A percentile compares a stretch with the other conserved stretches of the same genome.
Evolutionary conservation across 2,888 invertebrate genomes (phyloP).

Genomic region (Ochlodes sylvanus): DNA sequence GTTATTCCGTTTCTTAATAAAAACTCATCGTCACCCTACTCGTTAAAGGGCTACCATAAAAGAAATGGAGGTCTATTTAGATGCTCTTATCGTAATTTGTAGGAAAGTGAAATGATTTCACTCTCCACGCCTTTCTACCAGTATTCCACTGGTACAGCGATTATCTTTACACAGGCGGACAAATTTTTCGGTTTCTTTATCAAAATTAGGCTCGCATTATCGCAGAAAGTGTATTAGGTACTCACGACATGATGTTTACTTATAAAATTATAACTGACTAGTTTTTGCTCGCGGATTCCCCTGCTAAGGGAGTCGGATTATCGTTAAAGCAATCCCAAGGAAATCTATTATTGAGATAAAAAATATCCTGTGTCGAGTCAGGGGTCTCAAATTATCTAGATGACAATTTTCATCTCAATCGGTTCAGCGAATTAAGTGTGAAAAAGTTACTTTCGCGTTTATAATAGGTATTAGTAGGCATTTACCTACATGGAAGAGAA

Average conservation of each 20-base stretch:
- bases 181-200: slow-evolving; percentile 3
- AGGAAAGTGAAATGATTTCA: slow-evolving; percentile 71
- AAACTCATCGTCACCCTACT: slow-evolving; percentile 48
- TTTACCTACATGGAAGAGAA: too few relatives aligned
- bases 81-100: slow-evolving; percentile 55
- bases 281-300: too few relatives aligned
- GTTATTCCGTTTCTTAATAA: background rate
- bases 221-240: background rate
- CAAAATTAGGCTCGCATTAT: background rate
- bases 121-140: slow-evolving; percentile 53
- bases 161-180: background rate
- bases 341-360: too few relatives aligned
- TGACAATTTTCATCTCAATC: too few relatives aligned
- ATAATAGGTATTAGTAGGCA: too few relatives aligned
- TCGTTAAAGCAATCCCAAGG: too few relatives aligned
- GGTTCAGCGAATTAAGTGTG: too few relatives aligned
- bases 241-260: background rate
- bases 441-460: too few relatives aligned
- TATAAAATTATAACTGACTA: too few relatives aligned
- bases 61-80: slow-evolving; percentile 19
- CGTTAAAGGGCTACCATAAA: slow-evolving; percentile 50
- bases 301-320: too few relatives aligned
- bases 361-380: too few relatives aligned
- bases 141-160: slow-evolving; percentile 4
- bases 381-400: too few relatives aligned